Base-by-base conservation (phyloP, 2,888 invertebrate species). In the Heliconius charithonia region DNA sequence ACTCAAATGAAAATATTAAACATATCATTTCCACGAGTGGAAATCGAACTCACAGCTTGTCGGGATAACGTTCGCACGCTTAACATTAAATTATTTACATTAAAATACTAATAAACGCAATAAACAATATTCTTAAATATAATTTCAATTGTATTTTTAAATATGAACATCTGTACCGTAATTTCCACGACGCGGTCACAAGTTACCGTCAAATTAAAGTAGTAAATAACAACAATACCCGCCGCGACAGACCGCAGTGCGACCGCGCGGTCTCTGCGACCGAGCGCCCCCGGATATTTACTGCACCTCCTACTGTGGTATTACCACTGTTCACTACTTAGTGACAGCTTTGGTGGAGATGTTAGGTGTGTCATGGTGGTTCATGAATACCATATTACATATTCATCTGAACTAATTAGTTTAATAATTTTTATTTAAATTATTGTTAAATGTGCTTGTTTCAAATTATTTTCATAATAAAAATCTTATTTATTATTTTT, bases 161-260 rank as follows among this genome's bases (percentile, higher is more conserved):
- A 63, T 63, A 63, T 63, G 13, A 63, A 63, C 27, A 29, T 63
- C 16, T 63, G 63, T 27, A 63, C 25, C 13, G 25, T 63, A 27
- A 63, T 63, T 63, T 63, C 27, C 63, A 13, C 63, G 25, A 7
- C 13, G 63, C 63, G 63, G 63, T 63, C 27, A 27, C 63, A 27
- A 63, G 71, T 29, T 32, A 56, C 22, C 45, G 22, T 13, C n/a
- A 51, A 56, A 71, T 71, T 56, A 56, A 71, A 71, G 29, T 56
- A 56, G 22, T 71, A 71, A 22, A 71, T 71, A 22, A 71, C 71
- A 56, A 56, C 56, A 71, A 71, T 71, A 29, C 56, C 29, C 51
- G 71, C 71, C 29, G 56, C 71, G 71, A 56, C 71, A 71, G 51
- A 70, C 70, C 70, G 70, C 70, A 70, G 19, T 27, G 70, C 25